Evolutionary conservation across 1,140 invertebrate genomes (phyloP).

Genomic region (Drosophila ohnishii): DNA sequence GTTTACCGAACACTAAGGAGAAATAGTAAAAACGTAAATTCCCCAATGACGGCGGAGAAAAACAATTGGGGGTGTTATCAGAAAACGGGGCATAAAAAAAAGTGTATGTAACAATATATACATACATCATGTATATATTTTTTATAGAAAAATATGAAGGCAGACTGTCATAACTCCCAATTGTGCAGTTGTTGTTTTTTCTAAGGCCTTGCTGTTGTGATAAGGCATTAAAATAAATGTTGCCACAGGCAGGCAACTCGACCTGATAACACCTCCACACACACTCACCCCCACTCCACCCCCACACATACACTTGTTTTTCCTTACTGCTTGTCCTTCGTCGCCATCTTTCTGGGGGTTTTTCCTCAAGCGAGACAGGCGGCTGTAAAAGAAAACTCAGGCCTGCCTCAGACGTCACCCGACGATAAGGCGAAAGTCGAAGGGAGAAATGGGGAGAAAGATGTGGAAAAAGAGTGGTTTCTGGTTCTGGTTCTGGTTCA

Average conservation of each 20-base stretch:
- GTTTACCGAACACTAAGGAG: slow-evolving; percentile 59
- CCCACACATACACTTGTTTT: slow-evolving; percentile 25
- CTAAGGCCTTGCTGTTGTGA: slow-evolving; percentile 61
- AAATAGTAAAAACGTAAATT: slow-evolving; percentile 56
- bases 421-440: slow-evolving; percentile 48
- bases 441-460: not conserved
- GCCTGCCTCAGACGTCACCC: slow-evolving; percentile 38
- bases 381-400: slow-evolving; percentile 43
- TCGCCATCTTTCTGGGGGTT: slow-evolving; percentile 27
- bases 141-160: slow-evolving; percentile 20
- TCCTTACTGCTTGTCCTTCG: slow-evolving; percentile 8
- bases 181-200: slow-evolving; percentile 74
- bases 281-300: slow-evolving; percentile 10
- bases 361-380: slow-evolving; percentile 14
- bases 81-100: slow-evolving; percentile 17
- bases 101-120: not conserved
- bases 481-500: slow-evolving; percentile 34
- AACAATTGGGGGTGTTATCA: slow-evolving; percentile 55
- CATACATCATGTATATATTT: slow-evolving; percentile 3
- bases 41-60: slow-evolving; percentile 54
- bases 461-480: slow-evolving; percentile 2
- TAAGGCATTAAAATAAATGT: slow-evolving; percentile 80
- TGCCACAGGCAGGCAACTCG: slow-evolving; percentile 62
- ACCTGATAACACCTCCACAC: slow-evolving; percentile 67
- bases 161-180: slow-evolving; percentile 74